Conservation (phyloP, 2,797 vertebrate genomes). For the Syncerus caffer region DNA sequence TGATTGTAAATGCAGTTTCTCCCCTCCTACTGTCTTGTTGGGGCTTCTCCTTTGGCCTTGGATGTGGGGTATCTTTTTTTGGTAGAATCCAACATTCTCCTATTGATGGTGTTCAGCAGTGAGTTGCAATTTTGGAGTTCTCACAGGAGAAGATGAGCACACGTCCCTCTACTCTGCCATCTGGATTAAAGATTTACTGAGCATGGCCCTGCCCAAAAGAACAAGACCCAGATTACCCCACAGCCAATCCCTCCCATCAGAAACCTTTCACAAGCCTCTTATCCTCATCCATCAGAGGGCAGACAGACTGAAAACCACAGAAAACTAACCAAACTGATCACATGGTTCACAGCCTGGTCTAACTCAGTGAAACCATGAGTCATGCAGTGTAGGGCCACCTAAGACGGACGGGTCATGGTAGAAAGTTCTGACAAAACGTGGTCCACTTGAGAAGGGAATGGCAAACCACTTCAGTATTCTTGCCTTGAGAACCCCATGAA, state of each 20-base stretch:
- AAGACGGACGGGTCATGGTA: neutral
- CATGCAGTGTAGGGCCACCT: neutral
- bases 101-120: neutral
- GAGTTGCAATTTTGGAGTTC: neutral
- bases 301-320: neutral
- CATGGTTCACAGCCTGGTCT: neutral
- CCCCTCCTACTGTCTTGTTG: neutral
- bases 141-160: neutral
- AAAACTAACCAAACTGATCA: neutral
- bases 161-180: neutral
- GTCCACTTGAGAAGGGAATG: neutral
- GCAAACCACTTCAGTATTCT: neutral
- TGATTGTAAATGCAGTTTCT: neutral
- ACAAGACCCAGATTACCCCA: neutral
- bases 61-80: neutral
- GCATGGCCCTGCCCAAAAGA: neutral
- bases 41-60: neutral
- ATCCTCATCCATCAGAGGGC: neutral
- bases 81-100: neutral
- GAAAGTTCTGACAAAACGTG: neutral
- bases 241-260: neutral
- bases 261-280: neutral
- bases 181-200: neutral
- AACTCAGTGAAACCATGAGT: neutral
- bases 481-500: neutral